phyloP scores from a whole-genome alignment of 2,797 vertebrate species.

The Urocyon cinereoargenteus region DNA sequence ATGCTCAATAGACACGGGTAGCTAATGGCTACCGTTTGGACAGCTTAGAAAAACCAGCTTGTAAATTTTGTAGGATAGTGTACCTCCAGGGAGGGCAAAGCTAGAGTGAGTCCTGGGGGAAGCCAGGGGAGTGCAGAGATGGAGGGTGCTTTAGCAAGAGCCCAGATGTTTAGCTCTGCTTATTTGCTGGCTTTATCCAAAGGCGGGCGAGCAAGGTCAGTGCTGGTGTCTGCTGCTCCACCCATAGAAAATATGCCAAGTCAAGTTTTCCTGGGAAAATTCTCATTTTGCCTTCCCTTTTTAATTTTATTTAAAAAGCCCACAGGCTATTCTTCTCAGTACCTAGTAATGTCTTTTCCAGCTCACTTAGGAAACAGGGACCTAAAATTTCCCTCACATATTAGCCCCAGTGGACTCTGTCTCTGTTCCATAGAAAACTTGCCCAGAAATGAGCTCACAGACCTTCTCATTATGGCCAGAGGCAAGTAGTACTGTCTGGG shows the following conservation, averaged over 20 bases:
- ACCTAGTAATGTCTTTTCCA: slow-evolving; percentile 81
- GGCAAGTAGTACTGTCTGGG: slow-evolving; percentile 72
- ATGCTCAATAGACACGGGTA: neutral
- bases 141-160: neutral
- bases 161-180: neutral
- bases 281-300: slow-evolving; percentile 69
- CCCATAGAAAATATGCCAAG: slow-evolving; percentile 72
- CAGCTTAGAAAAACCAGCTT: slow-evolving; percentile 43
- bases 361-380: slow-evolving; percentile 73
- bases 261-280: slow-evolving; percentile 83
- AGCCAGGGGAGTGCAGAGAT: neutral
- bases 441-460: slow-evolving; percentile 80
- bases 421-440: slow-evolving; percentile 71
- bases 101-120: neutral
- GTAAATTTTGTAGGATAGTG: slow-evolving; percentile 2
- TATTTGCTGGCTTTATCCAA: slow-evolving; percentile 30
- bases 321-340: slow-evolving; percentile 72
- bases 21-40: slow-evolving; percentile 9
- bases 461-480: slow-evolving; percentile 69
- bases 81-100: neutral
- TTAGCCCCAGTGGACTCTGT: slow-evolving; percentile 71
- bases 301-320: slow-evolving; percentile 79
- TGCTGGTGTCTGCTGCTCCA: slow-evolving; percentile 68
- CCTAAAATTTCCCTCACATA: slow-evolving; percentile 75
- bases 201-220: slow-evolving; percentile 45